Evolutionary conservation across 2,888 invertebrate genomes (phyloP), one percentile per base, ranked within the genome.

Genomic region (Patella depressa): DNA sequence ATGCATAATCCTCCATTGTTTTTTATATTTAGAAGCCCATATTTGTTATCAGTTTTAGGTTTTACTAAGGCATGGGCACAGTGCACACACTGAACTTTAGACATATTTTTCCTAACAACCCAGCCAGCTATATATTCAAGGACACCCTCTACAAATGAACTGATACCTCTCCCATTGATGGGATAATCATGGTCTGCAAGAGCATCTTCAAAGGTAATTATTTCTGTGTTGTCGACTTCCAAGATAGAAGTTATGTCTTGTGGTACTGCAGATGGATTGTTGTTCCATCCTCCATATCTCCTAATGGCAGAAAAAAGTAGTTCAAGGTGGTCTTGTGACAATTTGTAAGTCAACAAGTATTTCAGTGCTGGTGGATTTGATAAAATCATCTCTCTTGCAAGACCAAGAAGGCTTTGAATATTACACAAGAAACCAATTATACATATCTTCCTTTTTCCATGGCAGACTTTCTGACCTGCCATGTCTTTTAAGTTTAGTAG

Each of bases 311-410:
- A 45, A 71, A n/a, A 76, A 11, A 76, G 54, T 11, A 72, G 54
- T 53, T 71, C 76, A 15, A 76, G 59, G 57, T 76, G 65, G 53
- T 76, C 76, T 19, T 76, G 76, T 12, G 72, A 72, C 71, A 72
- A 55, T 57, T 72, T 59, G 71, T 76, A 72, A 7, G 76, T 76
- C 34, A 59, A 54, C 12, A 76, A 24, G n/a, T 55, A 76, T 29
- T 55, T 76, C 2, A 55, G 55, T 11, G 4, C 15, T 54, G 45
- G n/a, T 9, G 69, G 55, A 55, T 12, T 54, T 15, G 11, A 17
- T 9, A 75, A 34, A 17, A 57, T 15, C n/a, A 72, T 29, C 15
- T 9, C 53, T 17, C 71, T 69, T 3, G 19, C 14, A 12, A 72
- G 57, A 11, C 29, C 71, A 12, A 53, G 71, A 15, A 72, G 7